Base-by-base conservation (phyloP, 1,140 invertebrate species). In the Hyles vespertilio region DNA sequence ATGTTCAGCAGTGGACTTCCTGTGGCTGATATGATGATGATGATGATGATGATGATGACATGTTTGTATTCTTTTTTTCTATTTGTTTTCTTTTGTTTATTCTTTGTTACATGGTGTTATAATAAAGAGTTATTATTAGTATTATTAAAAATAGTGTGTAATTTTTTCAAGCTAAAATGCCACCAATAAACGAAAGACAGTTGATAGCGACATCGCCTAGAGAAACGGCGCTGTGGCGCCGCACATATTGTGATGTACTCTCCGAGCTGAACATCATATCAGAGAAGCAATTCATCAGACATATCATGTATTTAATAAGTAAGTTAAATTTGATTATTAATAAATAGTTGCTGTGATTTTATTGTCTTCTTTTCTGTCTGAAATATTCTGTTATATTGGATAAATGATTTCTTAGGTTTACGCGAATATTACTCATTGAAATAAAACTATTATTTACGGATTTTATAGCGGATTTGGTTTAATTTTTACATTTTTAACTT, bases 251-350 rank as follows among this genome's bases (percentile, higher is more conserved):
- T 8, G 64, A 66, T 33, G 56, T 65, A 11, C 43, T 88, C 47
- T 53, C 59, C 5, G 71, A 84, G 44, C 67, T 88, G 0, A 63
- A 69, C 52, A 62, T 90, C 43, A 75, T 85, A 54, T 80, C 84
- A 3, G 89, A 90, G 61, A 81, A 75, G 43, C 78, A 88, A 56
- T 89, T 90, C 58, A 89, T 90, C 50, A 75, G 87, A 59, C 84
- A 90, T 65, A 70, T 89, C 34, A 90, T 86, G 81, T 89, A 89
- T 82, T 74, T 90, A 61, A 78, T 84, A 53, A 87, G 89, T 90
- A 70, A 84, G 82, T 79, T 48, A 53, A 45, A 55, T 22, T 22
- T 1, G 22, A 22, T 22, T 22, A 22, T 22, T 0, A 32, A 55
- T 12, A 33, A 12, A 12, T 6, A 46, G 11, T 46, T 5, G 44